Percentiles rank a stretch among this genome's conserved stretches.
These are phyloP conservation scores for Drosophila atripex DNA, from an alignment of 2,888 invertebrate species.

Conservation along the genomic window DNA sequence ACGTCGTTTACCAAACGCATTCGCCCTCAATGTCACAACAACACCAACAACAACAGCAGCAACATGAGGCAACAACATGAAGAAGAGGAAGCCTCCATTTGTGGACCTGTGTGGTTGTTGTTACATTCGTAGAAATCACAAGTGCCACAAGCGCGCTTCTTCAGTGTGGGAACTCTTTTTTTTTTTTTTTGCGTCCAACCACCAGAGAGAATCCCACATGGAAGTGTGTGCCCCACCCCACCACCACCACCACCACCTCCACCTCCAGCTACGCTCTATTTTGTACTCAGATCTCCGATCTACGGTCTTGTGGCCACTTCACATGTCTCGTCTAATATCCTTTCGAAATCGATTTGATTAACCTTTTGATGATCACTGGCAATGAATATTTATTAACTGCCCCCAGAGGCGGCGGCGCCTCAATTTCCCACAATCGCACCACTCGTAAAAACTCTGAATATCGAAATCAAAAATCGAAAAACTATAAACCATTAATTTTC, in stretches of 20 bases:
- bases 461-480: constrained; percentile 20
- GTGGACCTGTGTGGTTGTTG: constrained; percentile 60
- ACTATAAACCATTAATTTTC: constrained; percentile 54
- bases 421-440: constrained; percentile 64
- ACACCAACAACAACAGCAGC: constrained; percentile 49
- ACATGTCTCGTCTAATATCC: constrained; percentile 69
- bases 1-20: constrained; percentile 67
- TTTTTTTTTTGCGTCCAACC: constrained; percentile 15
- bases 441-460: constrained; percentile 55
- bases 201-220: constrained; percentile 8
- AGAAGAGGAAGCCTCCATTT: constrained; percentile 37
- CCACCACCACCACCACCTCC: constrained; percentile 13
- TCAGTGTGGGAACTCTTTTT: constrained; percentile 80
- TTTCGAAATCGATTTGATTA: constrained; percentile 71
- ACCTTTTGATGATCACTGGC: constrained; percentile 70
- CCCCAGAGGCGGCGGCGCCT: constrained; percentile 46
- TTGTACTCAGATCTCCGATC: not conserved
- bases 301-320: constrained; percentile 45
- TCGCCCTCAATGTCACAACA: constrained; percentile 81
- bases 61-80: constrained; percentile 25
- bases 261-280: constrained; percentile 23
- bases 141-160: constrained; percentile 75
- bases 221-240: constrained; percentile 33
- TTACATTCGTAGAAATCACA: constrained; percentile 80
- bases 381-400: constrained; percentile 75